A percentile compares a stretch with the other conserved stretches of the same genome.
Evolutionary conservation across 2,113 vertebrate genomes (phyloP).

Genomic region (Chamaea fasciata): DNA sequence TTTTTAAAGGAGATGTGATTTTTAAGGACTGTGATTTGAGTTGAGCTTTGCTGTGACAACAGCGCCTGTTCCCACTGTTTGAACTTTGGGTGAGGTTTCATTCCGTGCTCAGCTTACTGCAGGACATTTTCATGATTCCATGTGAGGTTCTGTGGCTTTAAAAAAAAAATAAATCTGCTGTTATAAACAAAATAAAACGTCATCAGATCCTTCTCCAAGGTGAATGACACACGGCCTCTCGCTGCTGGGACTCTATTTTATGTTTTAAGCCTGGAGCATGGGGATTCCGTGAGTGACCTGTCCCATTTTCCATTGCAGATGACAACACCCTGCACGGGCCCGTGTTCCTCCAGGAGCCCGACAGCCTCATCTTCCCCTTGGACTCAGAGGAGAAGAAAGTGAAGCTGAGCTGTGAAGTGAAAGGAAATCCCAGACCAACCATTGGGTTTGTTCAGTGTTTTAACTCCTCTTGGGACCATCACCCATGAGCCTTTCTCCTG

Average conservation of each 20-base stretch:
- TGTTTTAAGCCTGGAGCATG: background rate
- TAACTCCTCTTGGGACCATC: fast-evolving
- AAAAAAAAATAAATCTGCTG: too few species aligned
- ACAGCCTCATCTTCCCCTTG: conserved; percentile 87
- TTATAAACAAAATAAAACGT: background rate
- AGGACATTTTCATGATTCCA: fast-evolving
- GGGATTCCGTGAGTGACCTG: background rate
- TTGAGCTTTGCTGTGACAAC: fast-evolving
- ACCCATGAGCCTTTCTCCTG: background rate
- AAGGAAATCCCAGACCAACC: conserved; percentile 84
- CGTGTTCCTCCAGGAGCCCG: conserved; percentile 88
- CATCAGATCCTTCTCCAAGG: background rate
- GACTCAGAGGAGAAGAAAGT: conserved; percentile 89
- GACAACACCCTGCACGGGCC: conserved; percentile 82
- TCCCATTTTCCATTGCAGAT: conserved; percentile 60
- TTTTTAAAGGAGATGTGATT: background rate
- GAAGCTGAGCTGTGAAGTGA: conserved; percentile 89
- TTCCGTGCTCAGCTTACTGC: fast-evolving
- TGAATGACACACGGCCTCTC: fast-evolving
- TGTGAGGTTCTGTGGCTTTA: background rate
- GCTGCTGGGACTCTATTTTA: background rate
- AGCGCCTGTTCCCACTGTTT: background rate
- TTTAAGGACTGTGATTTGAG: background rate
- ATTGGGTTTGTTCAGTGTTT: conserved; percentile 76
- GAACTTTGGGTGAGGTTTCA: background rate